phyloP scores from a whole-genome alignment of 2,113 vertebrate genomes.

The Atherinomorus stipes region DNA sequence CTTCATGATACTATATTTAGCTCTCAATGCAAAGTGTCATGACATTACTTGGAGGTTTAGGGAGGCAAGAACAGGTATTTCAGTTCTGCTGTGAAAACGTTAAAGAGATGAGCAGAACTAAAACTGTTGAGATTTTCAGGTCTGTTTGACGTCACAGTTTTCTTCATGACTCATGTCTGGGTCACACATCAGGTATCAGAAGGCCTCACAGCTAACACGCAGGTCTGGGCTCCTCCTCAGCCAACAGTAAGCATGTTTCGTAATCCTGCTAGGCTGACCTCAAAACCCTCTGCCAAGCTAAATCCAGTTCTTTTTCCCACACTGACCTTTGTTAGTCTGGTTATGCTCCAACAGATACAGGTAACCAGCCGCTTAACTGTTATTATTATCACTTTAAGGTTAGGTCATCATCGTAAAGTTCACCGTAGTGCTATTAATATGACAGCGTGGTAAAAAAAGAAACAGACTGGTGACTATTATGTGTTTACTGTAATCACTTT shows the following conservation, averaged over 20 bases:
- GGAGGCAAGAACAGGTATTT: too few relatives aligned
- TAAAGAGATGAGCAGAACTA: background rate
- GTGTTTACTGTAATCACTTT: background rate
- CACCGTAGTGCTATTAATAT: background rate
- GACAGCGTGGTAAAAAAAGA: background rate
- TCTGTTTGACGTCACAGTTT: background rate
- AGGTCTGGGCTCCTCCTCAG: background rate
- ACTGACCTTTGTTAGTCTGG: slow-evolving; percentile 27
- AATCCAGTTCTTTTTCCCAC: slow-evolving; percentile 19
- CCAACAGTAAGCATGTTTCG: slow-evolving; percentile 50
- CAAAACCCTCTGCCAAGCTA: slow-evolving; percentile 13
- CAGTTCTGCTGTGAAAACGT: too few relatives aligned
- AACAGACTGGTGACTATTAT: background rate
- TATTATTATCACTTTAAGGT: slow-evolving; percentile 1
- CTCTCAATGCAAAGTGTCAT: too few relatives aligned
- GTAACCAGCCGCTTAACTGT: background rate
- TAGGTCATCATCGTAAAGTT: background rate
- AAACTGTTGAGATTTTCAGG: background rate
- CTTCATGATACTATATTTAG: too few relatives aligned
- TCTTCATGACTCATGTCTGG: background rate
- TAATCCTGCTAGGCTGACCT: slow-evolving; percentile 46
- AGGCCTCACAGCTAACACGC: slow-evolving; percentile 2
- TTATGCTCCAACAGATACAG: slow-evolving; percentile 11
- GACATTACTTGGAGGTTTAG: too few relatives aligned
- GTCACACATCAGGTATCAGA: background rate